Evolutionary conservation across 1,140 invertebrate genomes (phyloP).

Genomic region (Araneus ventricosus): DNA sequence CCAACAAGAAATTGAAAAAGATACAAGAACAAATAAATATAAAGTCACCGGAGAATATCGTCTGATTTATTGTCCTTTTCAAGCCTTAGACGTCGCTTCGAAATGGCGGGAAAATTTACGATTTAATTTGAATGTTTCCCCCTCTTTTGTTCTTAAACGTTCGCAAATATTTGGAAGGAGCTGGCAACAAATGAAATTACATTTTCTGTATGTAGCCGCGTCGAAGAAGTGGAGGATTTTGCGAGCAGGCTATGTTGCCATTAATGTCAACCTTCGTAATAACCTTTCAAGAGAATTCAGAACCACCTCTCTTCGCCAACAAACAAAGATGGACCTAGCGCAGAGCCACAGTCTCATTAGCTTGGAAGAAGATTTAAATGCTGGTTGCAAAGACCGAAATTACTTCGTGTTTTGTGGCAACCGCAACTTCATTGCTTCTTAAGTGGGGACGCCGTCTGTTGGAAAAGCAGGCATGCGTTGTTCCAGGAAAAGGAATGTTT

Average conservation of each 20-base stretch:
- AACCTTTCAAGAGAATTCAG: slow-evolving; percentile 4
- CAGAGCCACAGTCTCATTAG: slow-evolving; percentile 21
- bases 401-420: slow-evolving; percentile 52
- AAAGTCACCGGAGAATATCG: not conserved
- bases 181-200: not conserved
- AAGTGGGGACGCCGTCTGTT: slow-evolving; percentile 27
- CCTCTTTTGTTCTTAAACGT: slow-evolving; percentile 2
- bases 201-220: not conserved
- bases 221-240: not conserved
- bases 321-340: not conserved
- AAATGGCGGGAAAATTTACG: slow-evolving; percentile 13
- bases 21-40: not conserved
- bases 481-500: slow-evolving; percentile 31
- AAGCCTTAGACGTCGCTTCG: not conserved
- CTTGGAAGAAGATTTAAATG: slow-evolving; percentile 42
- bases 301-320: slow-evolving; percentile 13
- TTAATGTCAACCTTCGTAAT: slow-evolving; percentile 5
- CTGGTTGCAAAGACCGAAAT: slow-evolving; percentile 24
- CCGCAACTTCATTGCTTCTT: slow-evolving; percentile 3
- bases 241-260: not conserved
- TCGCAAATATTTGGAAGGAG: not conserved
- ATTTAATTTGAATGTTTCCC: slow-evolving; percentile 6
- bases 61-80: slow-evolving; percentile 5
- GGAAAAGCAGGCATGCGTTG: not conserved
- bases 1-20: not conserved